phyloP scores from a whole-genome alignment of 2,888 invertebrate species.

The Hypena proboscidalis region DNA sequence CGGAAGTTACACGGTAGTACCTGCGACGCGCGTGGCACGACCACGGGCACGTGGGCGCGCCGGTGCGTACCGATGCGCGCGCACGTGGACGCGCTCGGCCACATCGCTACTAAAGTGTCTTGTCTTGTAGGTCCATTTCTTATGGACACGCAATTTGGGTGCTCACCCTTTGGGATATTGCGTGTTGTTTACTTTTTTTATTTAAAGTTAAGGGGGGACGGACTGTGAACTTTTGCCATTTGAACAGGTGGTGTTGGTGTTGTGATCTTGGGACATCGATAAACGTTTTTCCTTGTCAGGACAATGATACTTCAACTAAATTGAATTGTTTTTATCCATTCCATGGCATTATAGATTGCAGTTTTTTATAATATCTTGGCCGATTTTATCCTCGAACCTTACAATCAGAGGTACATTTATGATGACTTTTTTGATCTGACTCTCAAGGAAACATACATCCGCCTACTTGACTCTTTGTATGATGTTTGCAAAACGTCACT shows the following conservation, averaged over 20 bases:
- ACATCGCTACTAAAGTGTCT: conserved; percentile 52
- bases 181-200: background rate
- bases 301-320: too few species aligned
- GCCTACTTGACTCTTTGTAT: conserved; percentile 64
- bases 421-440: background rate
- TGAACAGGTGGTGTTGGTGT: too few species aligned
- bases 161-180: background rate
- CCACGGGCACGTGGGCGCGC: conserved; percentile 62
- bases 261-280: too few species aligned
- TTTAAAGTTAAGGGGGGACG: too few species aligned
- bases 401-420: too few species aligned
- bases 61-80: conserved; percentile 44
- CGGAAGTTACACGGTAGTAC: conserved; percentile 46
- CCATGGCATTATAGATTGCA: too few species aligned
- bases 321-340: too few species aligned
- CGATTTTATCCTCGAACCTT: too few species aligned
- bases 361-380: too few species aligned
- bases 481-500: conserved; percentile 65
- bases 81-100: conserved; percentile 67
- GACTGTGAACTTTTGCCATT: too few species aligned
- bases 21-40: conserved; percentile 52
- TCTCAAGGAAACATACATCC: conserved; percentile 44
- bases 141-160: conserved; percentile 19
- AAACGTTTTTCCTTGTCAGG: too few species aligned
- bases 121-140: conserved; percentile 48